These are phyloP conservation scores for Drosophila sproati DNA, from an alignment of 1,140 invertebrate species.

Conservation along the genomic window DNA sequence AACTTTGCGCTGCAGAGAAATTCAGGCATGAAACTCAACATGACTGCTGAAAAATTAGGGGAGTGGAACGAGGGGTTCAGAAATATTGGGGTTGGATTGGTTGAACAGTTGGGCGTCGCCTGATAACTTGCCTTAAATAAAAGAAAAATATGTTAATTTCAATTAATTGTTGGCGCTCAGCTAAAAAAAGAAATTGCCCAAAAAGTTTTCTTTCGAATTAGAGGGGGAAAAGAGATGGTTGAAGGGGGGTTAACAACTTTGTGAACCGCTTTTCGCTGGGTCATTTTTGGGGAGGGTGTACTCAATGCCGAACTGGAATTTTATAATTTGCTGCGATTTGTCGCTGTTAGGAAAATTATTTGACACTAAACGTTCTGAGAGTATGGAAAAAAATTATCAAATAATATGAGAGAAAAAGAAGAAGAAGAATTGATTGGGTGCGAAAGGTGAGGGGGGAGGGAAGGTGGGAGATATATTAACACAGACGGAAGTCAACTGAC, in stretches of 20 bases:
- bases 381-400: constrained; percentile 16
- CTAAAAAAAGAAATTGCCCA: constrained; percentile 41
- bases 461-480: not conserved
- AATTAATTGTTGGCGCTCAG: constrained; percentile 75
- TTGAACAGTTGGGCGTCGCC: constrained; percentile 7
- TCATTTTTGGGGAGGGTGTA: constrained; percentile 9
- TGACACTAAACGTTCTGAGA: constrained; percentile 63
- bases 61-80: not conserved
- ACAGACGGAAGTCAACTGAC: constrained; percentile 16
- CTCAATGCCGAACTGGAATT: constrained; percentile 13
- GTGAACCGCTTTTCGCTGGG: not conserved
- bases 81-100: not conserved
- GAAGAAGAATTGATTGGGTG: too few species aligned
- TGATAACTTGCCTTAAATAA: constrained; percentile 70
- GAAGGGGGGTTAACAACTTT: not conserved
- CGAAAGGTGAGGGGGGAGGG: not conserved
- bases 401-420: not conserved
- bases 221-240: not conserved
- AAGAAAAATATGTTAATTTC: constrained; percentile 79
- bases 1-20: constrained; percentile 49
- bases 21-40: constrained; percentile 53
- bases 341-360: constrained; percentile 66
- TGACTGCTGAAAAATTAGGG: constrained; percentile 28
- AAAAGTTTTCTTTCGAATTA: constrained; percentile 22
- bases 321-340: constrained; percentile 75